phyloP scores from a whole-genome alignment of 2,888 invertebrate genomes.

The Xestia rhomboidea region DNA sequence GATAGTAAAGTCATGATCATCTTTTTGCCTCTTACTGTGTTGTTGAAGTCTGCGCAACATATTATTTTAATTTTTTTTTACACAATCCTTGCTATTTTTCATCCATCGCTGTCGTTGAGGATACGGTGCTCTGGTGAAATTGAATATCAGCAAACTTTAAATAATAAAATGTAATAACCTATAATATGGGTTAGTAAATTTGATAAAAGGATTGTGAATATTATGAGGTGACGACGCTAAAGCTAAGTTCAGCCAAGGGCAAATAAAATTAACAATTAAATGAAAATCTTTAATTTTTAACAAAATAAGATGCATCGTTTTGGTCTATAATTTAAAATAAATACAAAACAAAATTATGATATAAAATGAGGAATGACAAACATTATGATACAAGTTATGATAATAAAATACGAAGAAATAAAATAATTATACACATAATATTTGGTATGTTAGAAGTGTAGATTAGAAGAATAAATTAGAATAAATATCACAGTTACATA shows the following conservation, averaged over 20 bases:
- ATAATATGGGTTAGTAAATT: background rate
- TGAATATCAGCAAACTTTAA: background rate
- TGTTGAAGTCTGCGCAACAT: background rate
- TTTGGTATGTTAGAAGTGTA: slow-evolving; percentile 63
- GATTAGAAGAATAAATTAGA: slow-evolving; percentile 59
- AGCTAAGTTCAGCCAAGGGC: background rate
- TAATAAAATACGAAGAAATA: slow-evolving; percentile 31
- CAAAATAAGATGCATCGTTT: slow-evolving; percentile 34
- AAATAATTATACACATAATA: slow-evolving; percentile 48
- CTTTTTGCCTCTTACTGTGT: background rate
- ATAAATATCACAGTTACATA: slow-evolving; percentile 83
- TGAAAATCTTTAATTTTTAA: slow-evolving; percentile 19
- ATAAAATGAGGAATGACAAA: background rate
- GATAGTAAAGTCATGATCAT: background rate
- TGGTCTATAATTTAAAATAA: slow-evolving; percentile 21
- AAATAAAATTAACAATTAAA: slow-evolving; percentile 11
- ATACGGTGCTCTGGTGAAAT: background rate
- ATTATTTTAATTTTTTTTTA: background rate
- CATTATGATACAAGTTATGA: background rate
- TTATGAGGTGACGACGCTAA: background rate
- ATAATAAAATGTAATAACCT: background rate
- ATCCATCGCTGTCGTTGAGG: background rate
- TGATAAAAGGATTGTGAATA: background rate
- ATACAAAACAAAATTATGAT: slow-evolving; percentile 31
- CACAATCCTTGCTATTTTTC: background rate